Base-by-base conservation (phyloP, 2,797 vertebrate genomes). In the Chaunax sp. region DNA sequence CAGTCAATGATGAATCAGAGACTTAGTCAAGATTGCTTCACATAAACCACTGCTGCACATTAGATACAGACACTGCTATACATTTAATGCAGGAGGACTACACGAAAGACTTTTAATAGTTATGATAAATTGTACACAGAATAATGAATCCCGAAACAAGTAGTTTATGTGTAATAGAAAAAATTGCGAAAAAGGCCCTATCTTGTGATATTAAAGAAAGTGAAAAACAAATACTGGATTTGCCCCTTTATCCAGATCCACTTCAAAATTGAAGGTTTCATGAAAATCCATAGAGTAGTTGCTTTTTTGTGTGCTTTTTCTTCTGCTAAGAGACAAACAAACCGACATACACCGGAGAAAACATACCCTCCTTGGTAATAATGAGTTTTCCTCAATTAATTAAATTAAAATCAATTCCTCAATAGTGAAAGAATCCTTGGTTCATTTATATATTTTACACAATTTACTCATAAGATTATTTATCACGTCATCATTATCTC, bases 21-120 rank as follows among this genome's bases (percentile, higher is more conserved):
- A 62, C 13, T 41, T 15, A 64, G 10, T 64, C 30, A 61, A 47
- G 40, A 49, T 52, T 35, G 40, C 4, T 4, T 61, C 14, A 41
- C 8, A 35, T 30, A 56, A 73, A 6, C 3, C 37, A 55, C 23
- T 26, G 10, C 38, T 43, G 51, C 16, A 56, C 0, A 22, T 2
- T 9, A 15, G 13, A 59, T 6, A 22, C 6, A 16, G 11, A 38
- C n/a, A n/a, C 20, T 22, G 19, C 11, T 35, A 2, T 37, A 22
- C 10, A 5, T 33, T 52, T 44, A 5, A 19, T 20, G 14, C 30
- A 53, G 30, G 1, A 20, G 12, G 19, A 51, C 26, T n/a, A 30
- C n/a, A 3, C 9, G 15, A 25, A 15, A 9, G 11, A 38, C 13
- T 35, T 35, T 4, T 35, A 35, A 35, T 20, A 53, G 50, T 15